phyloP scores from a whole-genome alignment of 2,888 invertebrate genomes.

The Empis stercorea region DNA sequence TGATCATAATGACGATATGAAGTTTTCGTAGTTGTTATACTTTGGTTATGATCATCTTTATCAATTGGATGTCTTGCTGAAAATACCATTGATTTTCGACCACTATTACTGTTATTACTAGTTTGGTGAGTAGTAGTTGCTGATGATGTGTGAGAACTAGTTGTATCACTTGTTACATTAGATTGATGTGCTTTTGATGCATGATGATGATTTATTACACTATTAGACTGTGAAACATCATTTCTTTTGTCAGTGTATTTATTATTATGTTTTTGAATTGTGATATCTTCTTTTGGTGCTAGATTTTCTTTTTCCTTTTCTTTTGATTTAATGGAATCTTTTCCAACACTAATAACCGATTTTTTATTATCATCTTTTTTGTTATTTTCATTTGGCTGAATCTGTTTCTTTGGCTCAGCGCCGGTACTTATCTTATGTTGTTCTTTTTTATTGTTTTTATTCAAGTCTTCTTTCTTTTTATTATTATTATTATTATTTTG shows the following conservation, averaged over 20 bases:
- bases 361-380: slow-evolving; percentile 7
- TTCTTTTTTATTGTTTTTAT: slow-evolving; percentile 7
- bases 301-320: slow-evolving; percentile 36
- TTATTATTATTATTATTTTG: slow-evolving; percentile 11
- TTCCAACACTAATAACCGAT: too few relatives aligned
- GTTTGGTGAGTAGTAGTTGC: too few relatives aligned
- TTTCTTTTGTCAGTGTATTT: slow-evolving; percentile 9
- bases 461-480: slow-evolving; percentile 11
- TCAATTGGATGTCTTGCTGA: slow-evolving; percentile 59
- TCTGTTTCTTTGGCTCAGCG: slow-evolving; percentile 11
- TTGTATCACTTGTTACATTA: too few relatives aligned
- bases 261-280: not conserved
- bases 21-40: slow-evolving; percentile 2
- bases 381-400: not conserved
- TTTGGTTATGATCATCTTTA: slow-evolving; percentile 43
- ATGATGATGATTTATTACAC: too few relatives aligned
- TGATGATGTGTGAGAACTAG: too few relatives aligned
- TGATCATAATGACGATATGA: slow-evolving; percentile 22
- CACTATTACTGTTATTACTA: too few relatives aligned
- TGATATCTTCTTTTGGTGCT: slow-evolving; percentile 21
- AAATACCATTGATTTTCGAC: slow-evolving; percentile 45
- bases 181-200: too few relatives aligned
- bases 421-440: slow-evolving; percentile 7
- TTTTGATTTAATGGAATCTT: slow-evolving; percentile 15
- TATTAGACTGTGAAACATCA: too few relatives aligned